Conservation (phyloP, 2,113 vertebrate species). For the Pelecanoides urinatrix region DNA sequence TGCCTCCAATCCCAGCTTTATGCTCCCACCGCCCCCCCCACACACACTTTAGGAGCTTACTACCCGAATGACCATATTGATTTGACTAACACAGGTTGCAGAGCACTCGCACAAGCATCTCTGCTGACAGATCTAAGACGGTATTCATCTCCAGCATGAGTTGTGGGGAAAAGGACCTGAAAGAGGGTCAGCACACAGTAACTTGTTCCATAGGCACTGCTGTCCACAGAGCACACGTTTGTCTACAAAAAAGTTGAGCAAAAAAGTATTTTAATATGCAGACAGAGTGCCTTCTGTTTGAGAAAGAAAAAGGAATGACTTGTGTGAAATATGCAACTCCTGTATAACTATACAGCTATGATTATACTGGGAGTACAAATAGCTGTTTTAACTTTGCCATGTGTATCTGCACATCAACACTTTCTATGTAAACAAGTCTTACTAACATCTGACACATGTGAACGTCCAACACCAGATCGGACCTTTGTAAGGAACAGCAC, state of each 20-base stretch:
- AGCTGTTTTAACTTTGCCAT: not conserved
- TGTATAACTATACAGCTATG: not conserved
- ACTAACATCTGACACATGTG: not conserved
- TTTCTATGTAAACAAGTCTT: not conserved
- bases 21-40: not conserved
- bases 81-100: not conserved
- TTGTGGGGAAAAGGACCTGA: not conserved
- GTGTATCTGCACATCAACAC: not conserved
- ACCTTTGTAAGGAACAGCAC: not conserved
- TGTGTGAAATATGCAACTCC: not conserved
- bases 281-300: not conserved
- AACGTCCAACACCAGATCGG: not conserved
- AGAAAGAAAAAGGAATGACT: not conserved
- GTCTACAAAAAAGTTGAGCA: not conserved
- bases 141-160: not conserved
- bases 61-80: not conserved
- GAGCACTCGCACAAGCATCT: not conserved
- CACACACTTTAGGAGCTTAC: not conserved
- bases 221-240: not conserved
- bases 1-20: not conserved
- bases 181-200: not conserved
- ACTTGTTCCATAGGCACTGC: not conserved
- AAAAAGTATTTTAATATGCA: not conserved
- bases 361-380: not conserved
- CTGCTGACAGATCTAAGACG: not conserved